Base-by-base conservation (phyloP, 2,888 invertebrate genomes). In the Pterostichus madidus region DNA sequence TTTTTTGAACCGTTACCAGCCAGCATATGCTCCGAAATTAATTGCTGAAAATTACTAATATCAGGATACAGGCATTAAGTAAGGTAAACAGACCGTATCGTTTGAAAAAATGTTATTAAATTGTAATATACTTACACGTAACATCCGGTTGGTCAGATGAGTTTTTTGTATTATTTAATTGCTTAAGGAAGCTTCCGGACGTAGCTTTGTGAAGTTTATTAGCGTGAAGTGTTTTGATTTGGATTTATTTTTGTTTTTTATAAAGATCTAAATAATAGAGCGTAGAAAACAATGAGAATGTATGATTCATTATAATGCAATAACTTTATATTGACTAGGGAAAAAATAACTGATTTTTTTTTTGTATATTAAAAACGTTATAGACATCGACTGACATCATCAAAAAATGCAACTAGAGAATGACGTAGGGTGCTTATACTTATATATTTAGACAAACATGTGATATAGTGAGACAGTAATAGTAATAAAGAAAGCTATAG, bases 31-130 rank as follows among this genome's bases (percentile, higher is more conserved):
- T 32, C 64, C 64, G 32, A 64, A 64, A 64, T 64, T 64, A 64
- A 64, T 49, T 64, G 64, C 31, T 64, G 64, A 32, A 64, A 49
- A 64, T 64, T 35, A 35, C 64, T 64, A 64, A 64, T 64, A 64
- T 64, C 64, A 64, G 64, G 64, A 64, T 64, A 35, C 32, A 35
- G n/a, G 64, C 64, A 64, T 64, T 64, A 64, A 64, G 5, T n/a
- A 32, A 13, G 64, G 10, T 7, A 64, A 64, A 31, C 64, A 64
- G 64, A 64, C 64, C 64, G 64, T 11, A n/a, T 31, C 64, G 35
- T 11, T 35, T 64, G 64, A 32, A 64, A 64, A 61, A 64, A 64
- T 64, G 32, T 64, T 64, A 64, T 64, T 64, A 64, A 49, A 49
- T n/a, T 49, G 49, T 49, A 49, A 49, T 49, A 49, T 49, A 13